Base-by-base conservation (phyloP, 1,140 invertebrate species). In the Monomorium pharaonis region DNA sequence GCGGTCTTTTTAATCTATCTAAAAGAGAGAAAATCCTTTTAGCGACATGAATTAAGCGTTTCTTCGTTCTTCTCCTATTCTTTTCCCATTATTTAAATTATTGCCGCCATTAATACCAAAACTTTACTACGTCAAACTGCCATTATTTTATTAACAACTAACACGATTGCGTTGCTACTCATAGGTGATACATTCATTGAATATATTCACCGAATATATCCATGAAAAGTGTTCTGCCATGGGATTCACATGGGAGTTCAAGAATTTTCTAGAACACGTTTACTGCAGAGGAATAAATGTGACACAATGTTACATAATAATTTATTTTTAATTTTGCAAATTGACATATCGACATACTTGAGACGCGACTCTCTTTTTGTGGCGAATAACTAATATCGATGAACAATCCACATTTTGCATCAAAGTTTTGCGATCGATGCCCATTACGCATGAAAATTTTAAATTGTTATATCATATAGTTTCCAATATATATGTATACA, bases 251-350 rank as follows among this genome's bases (percentile, higher is more conserved):
- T 77, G 44, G 27, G 33, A 12, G 24, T 51, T 63, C 2, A 85
- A 87, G 47, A 76, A 65, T 58, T 27, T 63, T 63, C 37, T 77
- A 75, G n/a, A 85, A 75, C 30, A 67, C 62, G 69, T 60, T 86
- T 51, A 37, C 49, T 80, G 60, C 42, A 70, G 74, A 86, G 75
- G 60, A 62, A 84, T 84, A 84, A 84, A 56, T 78, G 70, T 77
- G 58, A 83, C 70, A 86, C 70, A 86, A 80, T 86, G 85, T 88
- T 47, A 70, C 60, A 83, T 72, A 86, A 70, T 81, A 80, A 88
- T 86, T 90, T 76, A 78, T 77, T 88, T 87, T 62, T 87, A 70
- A 76, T 69, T 84, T 84, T 88, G 69, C 63, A 90, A 83, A 83
- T 83, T 58, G 78, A 83, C 78, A 83, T 72, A 42, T 81, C 30